phyloP scores from a whole-genome alignment of 2,797 vertebrate genomes.

The Phalloptychus januarius region DNA sequence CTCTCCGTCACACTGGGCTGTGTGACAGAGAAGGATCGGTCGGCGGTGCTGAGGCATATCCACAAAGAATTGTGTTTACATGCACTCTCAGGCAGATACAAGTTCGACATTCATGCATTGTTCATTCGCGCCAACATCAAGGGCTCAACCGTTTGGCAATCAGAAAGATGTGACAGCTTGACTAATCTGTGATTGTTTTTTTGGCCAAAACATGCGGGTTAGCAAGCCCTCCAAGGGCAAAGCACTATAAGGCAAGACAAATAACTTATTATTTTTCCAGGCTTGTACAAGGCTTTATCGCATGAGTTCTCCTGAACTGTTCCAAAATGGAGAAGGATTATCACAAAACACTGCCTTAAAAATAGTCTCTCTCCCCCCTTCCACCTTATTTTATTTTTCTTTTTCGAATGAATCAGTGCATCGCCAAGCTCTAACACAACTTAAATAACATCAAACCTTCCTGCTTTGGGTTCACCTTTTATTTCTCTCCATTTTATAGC shows the following conservation, averaged over 20 bases:
- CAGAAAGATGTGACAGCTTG: slow-evolving; percentile 73
- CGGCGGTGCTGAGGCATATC: slow-evolving; percentile 48
- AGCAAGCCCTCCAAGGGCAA: slow-evolving; percentile 65
- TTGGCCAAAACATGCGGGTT: slow-evolving; percentile 69
- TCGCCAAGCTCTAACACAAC: slow-evolving; percentile 75
- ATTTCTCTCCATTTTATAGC: slow-evolving; percentile 29
- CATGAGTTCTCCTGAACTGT: slow-evolving; percentile 76
- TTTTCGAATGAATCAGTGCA: slow-evolving; percentile 76
- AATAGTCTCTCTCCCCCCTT: slow-evolving; percentile 69
- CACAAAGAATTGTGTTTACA: slow-evolving; percentile 28
- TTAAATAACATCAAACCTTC: slow-evolving; percentile 60
- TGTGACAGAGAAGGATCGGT: slow-evolving; percentile 47
- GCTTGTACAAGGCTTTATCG: slow-evolving; percentile 78
- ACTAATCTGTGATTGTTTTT: slow-evolving; percentile 78
- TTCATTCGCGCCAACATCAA: slow-evolving; percentile 65
- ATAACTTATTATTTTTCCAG: slow-evolving; percentile 77
- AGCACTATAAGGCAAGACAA: slow-evolving; percentile 72
- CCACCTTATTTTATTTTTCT: slow-evolving; percentile 77
- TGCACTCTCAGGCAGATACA: slow-evolving; percentile 47
- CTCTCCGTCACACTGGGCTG: slow-evolving; percentile 35
- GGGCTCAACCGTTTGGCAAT: slow-evolving; percentile 70
- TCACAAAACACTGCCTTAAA: slow-evolving; percentile 78
- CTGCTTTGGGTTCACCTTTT: slow-evolving; percentile 34
- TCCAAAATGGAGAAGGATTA: slow-evolving; percentile 81
- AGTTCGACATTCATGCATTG: slow-evolving; percentile 57